Evolutionary conservation across 2,888 invertebrate genomes (phyloP).

Genomic region (Thereva unica): DNA sequence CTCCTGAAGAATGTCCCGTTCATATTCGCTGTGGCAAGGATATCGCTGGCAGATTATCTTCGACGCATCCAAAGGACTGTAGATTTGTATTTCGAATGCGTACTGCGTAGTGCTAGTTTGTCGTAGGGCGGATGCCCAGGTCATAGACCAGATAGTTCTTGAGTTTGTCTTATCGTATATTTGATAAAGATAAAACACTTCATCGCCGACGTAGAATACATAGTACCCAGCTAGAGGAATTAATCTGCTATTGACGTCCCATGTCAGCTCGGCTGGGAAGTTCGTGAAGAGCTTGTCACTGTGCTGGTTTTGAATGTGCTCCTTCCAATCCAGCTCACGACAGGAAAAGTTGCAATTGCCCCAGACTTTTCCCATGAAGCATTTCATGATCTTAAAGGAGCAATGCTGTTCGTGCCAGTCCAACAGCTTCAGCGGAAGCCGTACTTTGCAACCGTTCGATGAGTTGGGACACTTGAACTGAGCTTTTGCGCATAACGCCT

Average conservation of each 20-base stretch:
- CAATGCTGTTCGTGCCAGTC: conserved; percentile 61
- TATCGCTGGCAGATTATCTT: conserved; percentile 54
- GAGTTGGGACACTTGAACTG: conserved; percentile 64
- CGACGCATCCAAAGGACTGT: conserved; percentile 51
- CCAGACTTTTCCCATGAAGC: conserved; percentile 58
- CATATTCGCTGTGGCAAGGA: conserved; percentile 56
- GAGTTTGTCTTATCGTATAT: conserved; percentile 51
- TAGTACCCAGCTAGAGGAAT: conserved; percentile 54
- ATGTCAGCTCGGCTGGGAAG: conserved; percentile 46
- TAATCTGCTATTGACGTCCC: conserved; percentile 50
- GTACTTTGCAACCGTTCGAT: conserved; percentile 61
- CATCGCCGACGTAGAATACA: conserved; percentile 53
- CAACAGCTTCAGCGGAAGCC: conserved; percentile 61
- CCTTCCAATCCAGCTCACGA: conserved; percentile 66
- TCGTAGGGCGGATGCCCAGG: conserved; percentile 50
- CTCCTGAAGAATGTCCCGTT: conserved; percentile 54
- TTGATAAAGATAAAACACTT: conserved; percentile 57
- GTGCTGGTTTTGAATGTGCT: conserved; percentile 63
- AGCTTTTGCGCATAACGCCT: conserved; percentile 65
- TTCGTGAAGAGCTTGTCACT: conserved; percentile 58
- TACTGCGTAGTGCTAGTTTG: conserved; percentile 52
- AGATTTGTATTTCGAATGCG: conserved; percentile 55
- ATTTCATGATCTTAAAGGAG: conserved; percentile 55
- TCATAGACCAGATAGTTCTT: conserved; percentile 55
- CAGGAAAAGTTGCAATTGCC: conserved; percentile 65